These are phyloP conservation scores for Drosophila gaucha DNA, from an alignment of 2,888 invertebrate species.

Conservation along the genomic window DNA sequence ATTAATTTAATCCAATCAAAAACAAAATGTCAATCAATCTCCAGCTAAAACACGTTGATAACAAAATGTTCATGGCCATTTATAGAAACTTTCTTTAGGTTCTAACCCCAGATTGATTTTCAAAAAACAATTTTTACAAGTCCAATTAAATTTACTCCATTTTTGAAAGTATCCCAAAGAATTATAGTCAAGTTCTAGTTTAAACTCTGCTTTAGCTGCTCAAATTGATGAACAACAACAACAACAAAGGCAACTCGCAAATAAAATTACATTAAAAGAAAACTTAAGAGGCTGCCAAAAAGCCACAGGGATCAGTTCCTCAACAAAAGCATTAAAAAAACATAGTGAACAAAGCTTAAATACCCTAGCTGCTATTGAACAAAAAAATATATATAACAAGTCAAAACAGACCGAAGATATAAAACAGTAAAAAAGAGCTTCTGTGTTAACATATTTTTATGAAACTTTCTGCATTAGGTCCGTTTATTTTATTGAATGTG, in stretches of 20 bases:
- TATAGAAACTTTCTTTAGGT: too few species aligned
- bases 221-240: constrained; percentile 12
- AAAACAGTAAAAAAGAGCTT: too few species aligned
- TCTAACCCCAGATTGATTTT: background rate
- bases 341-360: background rate
- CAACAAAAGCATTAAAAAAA: constrained; percentile 20
- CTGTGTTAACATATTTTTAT: too few species aligned
- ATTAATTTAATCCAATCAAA: background rate
- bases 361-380: background rate
- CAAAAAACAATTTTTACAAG: background rate
- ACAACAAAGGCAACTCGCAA: constrained; percentile 9
- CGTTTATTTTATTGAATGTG: too few species aligned
- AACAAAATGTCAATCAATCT: background rate
- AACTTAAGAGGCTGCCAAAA: constrained; percentile 52
- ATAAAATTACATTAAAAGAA: constrained; percentile 46
- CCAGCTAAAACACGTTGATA: background rate
- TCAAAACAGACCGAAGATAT: too few species aligned
- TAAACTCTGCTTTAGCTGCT: background rate
- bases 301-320: constrained; percentile 45
- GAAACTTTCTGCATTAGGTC: too few species aligned
- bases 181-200: background rate
- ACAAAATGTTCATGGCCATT: too few species aligned
- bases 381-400: too few species aligned
- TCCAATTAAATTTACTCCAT: background rate
- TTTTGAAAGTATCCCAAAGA: too few species aligned